Conservation (phyloP, 2,888 invertebrate genomes). For the Chrysolina oricalcia region DNA sequence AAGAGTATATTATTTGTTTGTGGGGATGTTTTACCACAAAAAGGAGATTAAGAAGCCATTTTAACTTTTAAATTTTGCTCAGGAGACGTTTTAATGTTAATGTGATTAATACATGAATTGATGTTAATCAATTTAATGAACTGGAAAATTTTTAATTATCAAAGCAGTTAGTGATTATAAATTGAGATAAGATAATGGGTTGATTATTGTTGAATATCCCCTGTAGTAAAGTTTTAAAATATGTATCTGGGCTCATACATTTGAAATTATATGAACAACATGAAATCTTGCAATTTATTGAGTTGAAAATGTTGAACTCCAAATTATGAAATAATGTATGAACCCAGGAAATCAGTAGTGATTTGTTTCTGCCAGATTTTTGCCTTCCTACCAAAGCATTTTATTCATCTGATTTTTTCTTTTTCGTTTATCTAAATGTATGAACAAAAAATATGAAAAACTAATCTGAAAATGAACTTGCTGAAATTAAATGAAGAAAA, state of each 20-base stretch:
- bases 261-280: background rate
- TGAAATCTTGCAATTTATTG: too few species aligned
- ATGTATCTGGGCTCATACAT: slow-evolving; percentile 19
- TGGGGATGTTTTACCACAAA: background rate
- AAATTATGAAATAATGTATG: background rate
- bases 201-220: slow-evolving; percentile 56
- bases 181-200: slow-evolving; percentile 1
- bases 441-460: too few species aligned
- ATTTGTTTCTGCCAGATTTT: background rate
- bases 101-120: slow-evolving; percentile 60
- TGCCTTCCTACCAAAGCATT: background rate
- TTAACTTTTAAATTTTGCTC: slow-evolving; percentile 59
- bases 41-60: slow-evolving; percentile 45
- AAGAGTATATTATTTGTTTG: background rate
- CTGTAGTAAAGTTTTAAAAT: slow-evolving; percentile 47
- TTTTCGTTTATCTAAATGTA: too few species aligned
- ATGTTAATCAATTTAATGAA: slow-evolving; percentile 51
- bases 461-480: too few species aligned
- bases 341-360: background rate
- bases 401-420: background rate
- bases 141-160: slow-evolving; percentile 24
- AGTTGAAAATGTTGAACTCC: too few species aligned
- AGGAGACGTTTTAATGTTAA: slow-evolving; percentile 67
- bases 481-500: too few species aligned
- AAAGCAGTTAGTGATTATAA: slow-evolving; percentile 24